Percentiles rank a stretch among this genome's conserved stretches.
phyloP scores from a whole-genome alignment of 2,888 invertebrate species.

The Dicycla oo region DNA sequence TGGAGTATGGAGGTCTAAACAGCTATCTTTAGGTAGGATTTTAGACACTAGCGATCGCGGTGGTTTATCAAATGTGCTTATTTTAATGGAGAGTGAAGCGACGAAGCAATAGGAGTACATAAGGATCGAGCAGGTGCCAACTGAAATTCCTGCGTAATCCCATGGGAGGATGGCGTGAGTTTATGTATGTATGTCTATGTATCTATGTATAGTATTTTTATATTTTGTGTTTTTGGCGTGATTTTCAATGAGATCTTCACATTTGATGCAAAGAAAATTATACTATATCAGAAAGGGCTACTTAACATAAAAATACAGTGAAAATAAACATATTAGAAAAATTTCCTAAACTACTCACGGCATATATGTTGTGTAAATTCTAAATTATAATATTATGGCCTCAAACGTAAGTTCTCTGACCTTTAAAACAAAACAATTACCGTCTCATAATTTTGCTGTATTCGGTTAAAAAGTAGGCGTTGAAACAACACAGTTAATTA shows the following conservation, averaged over 20 bases:
- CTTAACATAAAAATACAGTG: not conserved
- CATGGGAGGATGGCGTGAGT: not conserved
- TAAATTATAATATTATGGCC: not conserved
- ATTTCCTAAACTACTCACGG: no score
- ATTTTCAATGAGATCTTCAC: not conserved
- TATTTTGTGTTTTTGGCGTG: not conserved
- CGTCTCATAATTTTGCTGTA: not conserved
- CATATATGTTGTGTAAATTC: not conserved
- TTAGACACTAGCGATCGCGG: not conserved
- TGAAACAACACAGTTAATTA: slow-evolving; percentile 42
- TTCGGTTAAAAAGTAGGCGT: slow-evolving; percentile 37
- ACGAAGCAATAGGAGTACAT: not conserved
- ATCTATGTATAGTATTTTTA: not conserved
- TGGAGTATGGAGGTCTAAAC: slow-evolving; percentile 8
- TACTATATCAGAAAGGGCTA: not conserved
- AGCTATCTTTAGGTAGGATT: slow-evolving; percentile 17
- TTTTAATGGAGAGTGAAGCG: not conserved
- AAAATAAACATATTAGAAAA: not conserved
- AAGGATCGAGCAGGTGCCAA: not conserved
- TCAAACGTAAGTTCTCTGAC: slow-evolving; percentile 1
- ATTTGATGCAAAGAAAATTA: not conserved
- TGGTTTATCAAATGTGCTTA: not conserved
- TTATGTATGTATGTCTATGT: not conserved
- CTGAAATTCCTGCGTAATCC: not conserved
- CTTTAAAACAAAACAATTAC: slow-evolving; percentile 14